A percentile compares a stretch with the other conserved stretches of the same genome.
Conservation (phyloP, 23 tunicate genomes). For the Styela clava region DNA sequence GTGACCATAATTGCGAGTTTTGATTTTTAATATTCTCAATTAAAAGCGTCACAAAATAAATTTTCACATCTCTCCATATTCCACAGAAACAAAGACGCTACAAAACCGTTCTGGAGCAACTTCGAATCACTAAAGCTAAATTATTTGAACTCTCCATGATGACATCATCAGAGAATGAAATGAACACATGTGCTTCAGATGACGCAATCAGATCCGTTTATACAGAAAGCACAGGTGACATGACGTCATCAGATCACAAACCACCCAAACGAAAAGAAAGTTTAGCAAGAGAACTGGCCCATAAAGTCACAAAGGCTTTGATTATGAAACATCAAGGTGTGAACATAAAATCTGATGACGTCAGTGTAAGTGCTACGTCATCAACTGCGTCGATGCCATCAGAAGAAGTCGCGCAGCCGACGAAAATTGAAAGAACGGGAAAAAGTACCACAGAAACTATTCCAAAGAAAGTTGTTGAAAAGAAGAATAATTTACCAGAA, state of each 20-base stretch:
- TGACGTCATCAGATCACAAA: constrained; percentile 5
- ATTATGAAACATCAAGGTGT: background rate
- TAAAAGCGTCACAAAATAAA: no score
- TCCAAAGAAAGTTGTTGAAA: background rate
- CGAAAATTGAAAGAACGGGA: background rate
- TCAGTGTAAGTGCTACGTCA: constrained; percentile 5
- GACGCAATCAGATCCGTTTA: background rate
- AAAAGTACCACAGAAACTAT: background rate
- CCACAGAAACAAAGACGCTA: constrained; percentile 31
- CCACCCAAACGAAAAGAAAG: constrained; percentile 10
- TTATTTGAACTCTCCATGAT: background rate
- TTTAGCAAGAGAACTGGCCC: background rate
- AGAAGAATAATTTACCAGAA: background rate
- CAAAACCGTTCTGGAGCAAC: constrained; percentile 25
- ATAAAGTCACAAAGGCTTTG: constrained; percentile 5
- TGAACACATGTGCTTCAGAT: background rate
- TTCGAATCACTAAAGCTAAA: constrained; percentile 25
- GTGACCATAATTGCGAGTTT: no score
- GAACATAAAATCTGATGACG: background rate
- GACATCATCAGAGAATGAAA: constrained; percentile 7
- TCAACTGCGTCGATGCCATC: background rate
- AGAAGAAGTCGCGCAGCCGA: background rate
- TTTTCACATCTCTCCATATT: no score
- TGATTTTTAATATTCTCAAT: no score
- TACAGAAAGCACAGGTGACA: constrained; percentile 21